A percentile compares a stretch with the other conserved stretches of the same genome.
Conservation (phyloP, 2,888 invertebrate genomes). For the Agapetus fuscipes region DNA sequence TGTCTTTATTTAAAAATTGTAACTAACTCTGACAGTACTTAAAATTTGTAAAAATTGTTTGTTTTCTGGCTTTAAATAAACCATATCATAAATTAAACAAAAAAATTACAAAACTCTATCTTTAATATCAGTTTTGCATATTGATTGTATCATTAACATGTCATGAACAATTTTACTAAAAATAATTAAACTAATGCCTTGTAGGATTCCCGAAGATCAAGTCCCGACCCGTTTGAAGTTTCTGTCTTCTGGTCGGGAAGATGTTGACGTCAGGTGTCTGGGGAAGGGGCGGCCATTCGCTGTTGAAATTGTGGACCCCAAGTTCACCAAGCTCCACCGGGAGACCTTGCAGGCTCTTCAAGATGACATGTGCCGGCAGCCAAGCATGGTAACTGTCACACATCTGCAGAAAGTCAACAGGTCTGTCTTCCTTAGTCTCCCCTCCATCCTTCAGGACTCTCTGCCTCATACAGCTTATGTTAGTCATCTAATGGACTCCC, state of each 20-base stretch:
- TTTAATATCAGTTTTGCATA: too few relatives aligned
- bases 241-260: conserved; percentile 89
- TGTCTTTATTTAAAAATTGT: too few relatives aligned
- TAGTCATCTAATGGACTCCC: too few relatives aligned
- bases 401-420: conserved; percentile 12
- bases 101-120: background rate
- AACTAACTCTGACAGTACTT: too few relatives aligned
- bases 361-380: conserved; percentile 3
- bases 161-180: too few relatives aligned
- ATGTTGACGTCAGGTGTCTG: conserved; percentile 92
- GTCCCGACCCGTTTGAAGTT: conserved; percentile 53
- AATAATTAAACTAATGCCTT: too few relatives aligned
- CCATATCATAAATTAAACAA: background rate
- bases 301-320: conserved; percentile 69
- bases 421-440: conserved; percentile 4
- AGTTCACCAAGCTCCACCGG: conserved; percentile 23
- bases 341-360: background rate
- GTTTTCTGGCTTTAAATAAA: background rate
- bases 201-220: conserved; percentile 24
- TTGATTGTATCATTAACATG: too few relatives aligned
- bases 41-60: too few relatives aligned
- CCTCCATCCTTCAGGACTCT: too few relatives aligned
- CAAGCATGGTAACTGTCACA: conserved; percentile 5
- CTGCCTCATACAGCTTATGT: too few relatives aligned
- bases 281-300: conserved; percentile 91